Conservation (phyloP, 2,113 vertebrate genomes). For the Podarcis raffonei region DNA sequence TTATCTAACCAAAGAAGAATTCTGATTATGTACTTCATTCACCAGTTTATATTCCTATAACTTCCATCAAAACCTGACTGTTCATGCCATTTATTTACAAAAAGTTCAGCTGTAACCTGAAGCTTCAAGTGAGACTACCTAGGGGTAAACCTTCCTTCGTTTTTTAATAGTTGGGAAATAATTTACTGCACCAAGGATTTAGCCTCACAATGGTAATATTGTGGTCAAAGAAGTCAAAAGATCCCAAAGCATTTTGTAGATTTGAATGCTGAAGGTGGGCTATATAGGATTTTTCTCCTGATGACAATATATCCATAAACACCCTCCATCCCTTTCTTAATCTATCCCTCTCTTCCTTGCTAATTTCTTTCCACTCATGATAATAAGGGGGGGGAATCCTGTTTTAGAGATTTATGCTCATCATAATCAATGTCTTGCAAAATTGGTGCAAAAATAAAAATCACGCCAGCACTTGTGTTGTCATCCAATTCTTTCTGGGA, state of each 20-base stretch:
- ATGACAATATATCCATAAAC: background rate
- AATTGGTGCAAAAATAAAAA: background rate
- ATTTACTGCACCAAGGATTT: background rate
- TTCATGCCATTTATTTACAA: background rate
- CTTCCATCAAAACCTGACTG: background rate
- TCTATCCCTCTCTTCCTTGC: background rate
- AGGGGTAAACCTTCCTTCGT: background rate
- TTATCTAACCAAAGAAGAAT: background rate
- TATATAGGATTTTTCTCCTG: background rate
- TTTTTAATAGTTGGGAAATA: background rate
- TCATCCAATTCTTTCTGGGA: constrained; percentile 19
- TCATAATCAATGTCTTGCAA: constrained; percentile 13
- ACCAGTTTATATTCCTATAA: background rate
- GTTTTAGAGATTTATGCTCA: background rate
- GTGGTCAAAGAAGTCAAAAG: background rate
- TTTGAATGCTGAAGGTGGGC: background rate
- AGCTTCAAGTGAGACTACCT: background rate
- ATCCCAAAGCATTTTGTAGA: background rate
- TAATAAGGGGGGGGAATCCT: background rate
- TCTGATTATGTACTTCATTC: background rate
- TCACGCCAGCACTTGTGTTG: background rate
- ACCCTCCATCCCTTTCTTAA: background rate
- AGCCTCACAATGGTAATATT: background rate
- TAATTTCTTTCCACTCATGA: background rate
- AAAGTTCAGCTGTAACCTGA: background rate